phyloP scores from a whole-genome alignment of 2,113 vertebrate genomes.

The Athene cunicularia region DNA sequence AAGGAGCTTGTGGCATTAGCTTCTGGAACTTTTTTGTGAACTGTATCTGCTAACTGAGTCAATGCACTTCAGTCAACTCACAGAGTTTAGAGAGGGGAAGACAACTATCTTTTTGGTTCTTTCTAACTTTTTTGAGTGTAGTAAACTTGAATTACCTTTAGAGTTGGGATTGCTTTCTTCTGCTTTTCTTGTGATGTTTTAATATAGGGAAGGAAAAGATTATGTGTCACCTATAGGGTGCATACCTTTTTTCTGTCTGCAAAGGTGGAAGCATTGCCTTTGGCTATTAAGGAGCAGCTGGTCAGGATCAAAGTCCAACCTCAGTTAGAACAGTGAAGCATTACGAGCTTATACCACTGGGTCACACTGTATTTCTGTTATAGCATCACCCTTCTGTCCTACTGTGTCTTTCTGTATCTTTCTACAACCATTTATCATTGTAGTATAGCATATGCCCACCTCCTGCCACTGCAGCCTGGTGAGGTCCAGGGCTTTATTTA shows the following conservation, averaged over 20 bases:
- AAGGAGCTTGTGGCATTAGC: neutral
- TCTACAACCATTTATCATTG: accelerated
- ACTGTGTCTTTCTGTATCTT: neutral
- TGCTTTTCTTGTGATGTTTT: neutral
- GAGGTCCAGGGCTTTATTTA: neutral
- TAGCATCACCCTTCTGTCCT: neutral
- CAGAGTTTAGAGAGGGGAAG: neutral
- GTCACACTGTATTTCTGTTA: neutral
- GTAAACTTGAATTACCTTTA: neutral
- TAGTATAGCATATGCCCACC: neutral
- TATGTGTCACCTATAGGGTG: neutral
- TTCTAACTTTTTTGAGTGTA: neutral
- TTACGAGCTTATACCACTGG: neutral
- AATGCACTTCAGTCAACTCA: neutral
- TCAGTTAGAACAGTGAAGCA: accelerated
- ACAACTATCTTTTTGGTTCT: neutral
- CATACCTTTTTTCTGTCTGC: neutral
- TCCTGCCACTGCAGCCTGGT: neutral
- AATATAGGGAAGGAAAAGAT: neutral
- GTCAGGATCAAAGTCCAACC: neutral
- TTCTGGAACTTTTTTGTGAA: neutral
- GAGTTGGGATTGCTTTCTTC: neutral
- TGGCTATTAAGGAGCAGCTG: neutral
- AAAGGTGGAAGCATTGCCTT: neutral
- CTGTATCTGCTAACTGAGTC: accelerated